These are phyloP conservation scores for Lynx canadensis DNA, from an alignment of 2,113 vertebrate species.

Conservation along the genomic window DNA sequence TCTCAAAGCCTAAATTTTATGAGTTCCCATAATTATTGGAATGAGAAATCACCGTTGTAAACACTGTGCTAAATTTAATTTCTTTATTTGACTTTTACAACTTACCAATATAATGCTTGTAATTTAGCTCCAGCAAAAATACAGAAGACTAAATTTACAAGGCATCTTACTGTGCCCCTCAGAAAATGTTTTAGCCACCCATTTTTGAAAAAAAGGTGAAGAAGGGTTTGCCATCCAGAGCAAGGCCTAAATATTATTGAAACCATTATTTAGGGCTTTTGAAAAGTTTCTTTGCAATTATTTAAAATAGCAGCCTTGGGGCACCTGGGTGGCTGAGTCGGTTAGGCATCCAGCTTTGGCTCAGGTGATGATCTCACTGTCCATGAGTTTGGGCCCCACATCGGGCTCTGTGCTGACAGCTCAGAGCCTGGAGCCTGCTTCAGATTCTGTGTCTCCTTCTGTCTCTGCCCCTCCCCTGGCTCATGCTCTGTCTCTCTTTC, in stretches of 20 bases:
- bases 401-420: too few relatives aligned
- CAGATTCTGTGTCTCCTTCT: too few relatives aligned
- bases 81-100: slow-evolving; percentile 67
- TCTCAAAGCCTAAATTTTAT: slow-evolving; percentile 55
- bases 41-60: slow-evolving; percentile 64
- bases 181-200: background rate
- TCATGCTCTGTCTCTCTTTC: too few relatives aligned
- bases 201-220: background rate
- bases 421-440: too few relatives aligned
- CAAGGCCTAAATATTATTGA: background rate
- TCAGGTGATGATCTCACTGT: too few relatives aligned
- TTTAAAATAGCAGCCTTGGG: background rate
- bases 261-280: background rate
- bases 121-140: slow-evolving; percentile 47
- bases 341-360: too few relatives aligned
- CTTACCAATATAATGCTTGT: slow-evolving; percentile 3
- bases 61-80: slow-evolving; percentile 53
- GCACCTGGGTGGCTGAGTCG: too few relatives aligned
- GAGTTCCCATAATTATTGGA: slow-evolving; percentile 54
- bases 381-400: too few relatives aligned
- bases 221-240: background rate
- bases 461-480: too few relatives aligned
- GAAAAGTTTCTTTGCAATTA: background rate
- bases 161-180: background rate
- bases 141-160: slow-evolving; percentile 5